A percentile compares a stretch with the other conserved stretches of the same genome.
These are phyloP conservation scores for Trachurus trachurus DNA, from an alignment of 2,797 vertebrate species.

Conservation along the genomic window DNA sequence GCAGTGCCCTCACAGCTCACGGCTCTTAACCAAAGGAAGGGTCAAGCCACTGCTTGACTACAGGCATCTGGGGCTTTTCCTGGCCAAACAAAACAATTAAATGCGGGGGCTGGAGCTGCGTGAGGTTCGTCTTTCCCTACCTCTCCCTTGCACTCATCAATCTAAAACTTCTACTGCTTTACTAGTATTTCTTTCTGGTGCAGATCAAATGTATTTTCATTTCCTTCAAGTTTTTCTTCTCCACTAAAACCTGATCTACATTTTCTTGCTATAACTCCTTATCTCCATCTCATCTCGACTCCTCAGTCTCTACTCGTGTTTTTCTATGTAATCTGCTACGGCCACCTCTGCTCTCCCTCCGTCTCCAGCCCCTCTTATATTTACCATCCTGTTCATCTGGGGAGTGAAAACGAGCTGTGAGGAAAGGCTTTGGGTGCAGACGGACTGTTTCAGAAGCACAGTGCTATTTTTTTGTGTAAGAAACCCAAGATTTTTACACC, in stretches of 20 bases:
- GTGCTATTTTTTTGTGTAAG: conserved; percentile 11
- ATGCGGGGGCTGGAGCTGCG: conserved; percentile 60
- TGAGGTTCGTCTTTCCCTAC: conserved; percentile 51
- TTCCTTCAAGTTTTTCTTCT: neutral
- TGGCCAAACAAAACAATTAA: conserved; percentile 75
- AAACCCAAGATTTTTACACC: conserved; percentile 1
- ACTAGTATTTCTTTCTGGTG: neutral
- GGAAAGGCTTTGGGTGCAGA: conserved; percentile 1
- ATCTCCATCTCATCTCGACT: conserved; percentile 7
- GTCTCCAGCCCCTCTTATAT: neutral
- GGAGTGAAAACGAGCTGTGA: conserved; percentile 14
- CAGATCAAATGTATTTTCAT: conserved; percentile 2
- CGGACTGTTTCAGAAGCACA: conserved; percentile 19
- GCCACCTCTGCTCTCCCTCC: neutral
- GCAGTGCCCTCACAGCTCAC: conserved; percentile 59
- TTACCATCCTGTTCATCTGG: neutral
- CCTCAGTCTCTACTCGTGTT: neutral
- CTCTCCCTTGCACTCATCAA: conserved; percentile 18
- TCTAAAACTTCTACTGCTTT: conserved; percentile 23
- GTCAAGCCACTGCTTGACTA: conserved; percentile 76
- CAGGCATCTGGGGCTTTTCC: conserved; percentile 72
- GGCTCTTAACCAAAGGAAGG: conserved; percentile 67
- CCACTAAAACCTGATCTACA: neutral
- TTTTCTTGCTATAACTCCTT: conserved; percentile 3
- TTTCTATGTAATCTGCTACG: neutral